Evolutionary conservation across 2,888 invertebrate species (phyloP).

Genomic region (Chironomus riparius): DNA sequence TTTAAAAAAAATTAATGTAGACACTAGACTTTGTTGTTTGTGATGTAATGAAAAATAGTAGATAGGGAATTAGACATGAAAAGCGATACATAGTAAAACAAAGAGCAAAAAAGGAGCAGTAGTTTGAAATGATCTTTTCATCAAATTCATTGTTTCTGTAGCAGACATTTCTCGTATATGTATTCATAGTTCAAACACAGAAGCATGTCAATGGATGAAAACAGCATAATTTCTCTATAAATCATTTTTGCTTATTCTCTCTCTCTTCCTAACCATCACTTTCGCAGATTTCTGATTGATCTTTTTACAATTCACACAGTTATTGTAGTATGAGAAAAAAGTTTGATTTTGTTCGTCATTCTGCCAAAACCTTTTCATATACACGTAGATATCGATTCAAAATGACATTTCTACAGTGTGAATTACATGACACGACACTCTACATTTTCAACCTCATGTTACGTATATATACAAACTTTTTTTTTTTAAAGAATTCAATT

Average conservation of each 20-base stretch:
- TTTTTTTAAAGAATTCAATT: background rate
- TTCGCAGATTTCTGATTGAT: conserved; percentile 16
- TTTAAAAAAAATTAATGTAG: too few species aligned
- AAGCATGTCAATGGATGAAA: background rate
- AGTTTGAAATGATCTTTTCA: too few species aligned
- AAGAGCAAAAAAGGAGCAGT: too few species aligned
- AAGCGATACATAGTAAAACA: too few species aligned
- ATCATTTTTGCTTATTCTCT: conserved; percentile 1
- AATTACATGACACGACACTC: conserved; percentile 1
- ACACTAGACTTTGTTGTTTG: too few species aligned
- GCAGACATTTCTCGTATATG: background rate
- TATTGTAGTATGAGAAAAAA: background rate
- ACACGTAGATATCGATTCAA: conserved; percentile 15
- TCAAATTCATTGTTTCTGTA: too few species aligned
- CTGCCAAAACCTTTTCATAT: conserved; percentile 24
- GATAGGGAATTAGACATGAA: too few species aligned
- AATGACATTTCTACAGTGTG: conserved; percentile 2
- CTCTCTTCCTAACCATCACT: background rate
- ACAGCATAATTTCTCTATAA: conserved; percentile 6
- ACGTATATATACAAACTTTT: background rate
- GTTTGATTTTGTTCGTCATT: background rate
- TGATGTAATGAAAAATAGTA: too few species aligned
- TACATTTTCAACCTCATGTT: background rate
- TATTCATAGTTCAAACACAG: background rate
- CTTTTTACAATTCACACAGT: conserved; percentile 16